Conservation (phyloP, 2,797 vertebrate species). For the Gallinago solitaria region DNA sequence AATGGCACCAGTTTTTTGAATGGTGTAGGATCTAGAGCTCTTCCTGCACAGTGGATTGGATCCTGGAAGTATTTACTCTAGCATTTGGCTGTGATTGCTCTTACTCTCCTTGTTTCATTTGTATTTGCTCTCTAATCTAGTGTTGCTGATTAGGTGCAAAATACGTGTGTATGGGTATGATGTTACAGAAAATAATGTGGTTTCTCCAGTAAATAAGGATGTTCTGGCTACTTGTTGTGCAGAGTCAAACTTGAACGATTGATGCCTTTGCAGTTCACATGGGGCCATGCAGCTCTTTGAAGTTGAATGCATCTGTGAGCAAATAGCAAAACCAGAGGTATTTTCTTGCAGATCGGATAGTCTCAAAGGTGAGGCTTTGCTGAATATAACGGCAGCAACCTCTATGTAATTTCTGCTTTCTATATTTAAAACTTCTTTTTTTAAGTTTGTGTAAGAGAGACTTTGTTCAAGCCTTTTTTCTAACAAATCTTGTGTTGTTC, state of each 20-base stretch:
- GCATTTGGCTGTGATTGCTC: not conserved
- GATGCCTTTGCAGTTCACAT: accelerated
- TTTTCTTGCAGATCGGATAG: not conserved
- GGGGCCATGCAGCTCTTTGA: not conserved
- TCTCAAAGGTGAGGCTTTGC: not conserved
- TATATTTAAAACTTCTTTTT: not conserved
- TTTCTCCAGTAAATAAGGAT: not conserved
- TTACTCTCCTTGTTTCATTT: not conserved
- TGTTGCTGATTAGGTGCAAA: not conserved
- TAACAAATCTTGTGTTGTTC: not conserved
- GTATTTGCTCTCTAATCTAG: not conserved
- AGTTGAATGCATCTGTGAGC: not conserved
- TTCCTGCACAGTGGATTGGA: not conserved
- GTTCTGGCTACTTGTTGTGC: not conserved
- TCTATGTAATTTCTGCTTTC: not conserved
- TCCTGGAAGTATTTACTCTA: not conserved
- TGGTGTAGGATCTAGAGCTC: not conserved
- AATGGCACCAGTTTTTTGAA: not conserved
- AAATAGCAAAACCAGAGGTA: not conserved
- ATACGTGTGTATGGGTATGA: not conserved
- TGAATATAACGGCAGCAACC: not conserved
- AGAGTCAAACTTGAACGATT: not conserved
- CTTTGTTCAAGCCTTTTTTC: not conserved
- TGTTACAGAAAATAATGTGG: not conserved
- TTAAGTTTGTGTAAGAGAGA: not conserved